phyloP scores from a whole-genome alignment of 2,888 invertebrate genomes.

The Mylabris sibirica region DNA sequence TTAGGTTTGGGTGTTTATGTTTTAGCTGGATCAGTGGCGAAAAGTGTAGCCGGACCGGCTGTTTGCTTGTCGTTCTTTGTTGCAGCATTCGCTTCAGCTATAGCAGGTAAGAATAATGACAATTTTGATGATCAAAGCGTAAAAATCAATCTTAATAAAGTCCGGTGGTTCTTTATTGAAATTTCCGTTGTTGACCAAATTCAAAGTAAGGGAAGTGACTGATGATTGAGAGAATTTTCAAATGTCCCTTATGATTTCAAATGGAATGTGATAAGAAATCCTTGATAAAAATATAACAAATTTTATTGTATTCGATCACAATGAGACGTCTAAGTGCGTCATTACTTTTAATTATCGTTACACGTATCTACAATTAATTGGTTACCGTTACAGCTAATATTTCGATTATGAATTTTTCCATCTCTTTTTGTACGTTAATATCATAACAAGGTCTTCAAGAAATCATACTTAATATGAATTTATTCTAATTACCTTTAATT shows the following conservation, averaged over 20 bases:
- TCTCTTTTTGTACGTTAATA: too few relatives aligned
- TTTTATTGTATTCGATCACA: not conserved
- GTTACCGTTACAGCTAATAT: too few relatives aligned
- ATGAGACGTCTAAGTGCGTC: not conserved
- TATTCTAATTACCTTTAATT: too few relatives aligned
- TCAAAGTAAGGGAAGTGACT: not conserved
- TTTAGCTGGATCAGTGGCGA: conserved; percentile 88
- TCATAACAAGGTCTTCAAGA: too few relatives aligned
- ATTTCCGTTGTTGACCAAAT: too few relatives aligned
- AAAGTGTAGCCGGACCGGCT: conserved; percentile 87
- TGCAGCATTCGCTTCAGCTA: conserved; percentile 90
- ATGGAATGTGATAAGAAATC: not conserved
- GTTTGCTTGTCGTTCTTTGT: conserved; percentile 90
- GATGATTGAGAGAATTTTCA: not conserved
- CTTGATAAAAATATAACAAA: not conserved
- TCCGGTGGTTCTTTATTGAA: too few relatives aligned
- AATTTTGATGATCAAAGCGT: too few relatives aligned
- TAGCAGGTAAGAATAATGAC: conserved; percentile 91
- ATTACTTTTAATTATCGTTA: not conserved
- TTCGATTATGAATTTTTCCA: too few relatives aligned
- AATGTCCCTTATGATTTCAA: not conserved
- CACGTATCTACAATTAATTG: not conserved
- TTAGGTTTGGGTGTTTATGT: conserved; percentile 96
- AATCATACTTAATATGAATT: too few relatives aligned
- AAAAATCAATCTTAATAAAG: too few relatives aligned